These are phyloP conservation scores for Diogma glabrata DNA, from an alignment of 2,888 invertebrate species.

Conservation along the genomic window DNA sequence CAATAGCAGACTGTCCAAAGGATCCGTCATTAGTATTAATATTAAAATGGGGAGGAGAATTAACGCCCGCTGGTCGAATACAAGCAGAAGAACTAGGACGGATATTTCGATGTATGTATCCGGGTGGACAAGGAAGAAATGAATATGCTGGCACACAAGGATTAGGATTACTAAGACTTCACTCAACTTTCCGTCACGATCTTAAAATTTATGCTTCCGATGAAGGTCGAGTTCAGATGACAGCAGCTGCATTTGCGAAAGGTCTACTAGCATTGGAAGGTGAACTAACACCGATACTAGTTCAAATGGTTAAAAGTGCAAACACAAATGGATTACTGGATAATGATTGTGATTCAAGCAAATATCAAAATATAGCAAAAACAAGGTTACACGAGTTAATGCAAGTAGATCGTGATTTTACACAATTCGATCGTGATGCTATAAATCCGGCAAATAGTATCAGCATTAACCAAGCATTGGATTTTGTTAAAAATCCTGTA, in stretches of 20 bases:
- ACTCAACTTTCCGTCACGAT: constrained; percentile 98
- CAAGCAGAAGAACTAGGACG: constrained; percentile 96
- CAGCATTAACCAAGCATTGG: constrained; percentile 82
- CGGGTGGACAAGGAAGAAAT: constrained; percentile 89
- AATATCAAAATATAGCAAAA: constrained; percentile 92
- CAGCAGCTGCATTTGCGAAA: constrained; percentile 98
- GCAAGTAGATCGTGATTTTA: constrained; percentile 82
- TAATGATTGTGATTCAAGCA: constrained; percentile 95
- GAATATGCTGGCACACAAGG: constrained; percentile 92
- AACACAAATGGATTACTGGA: constrained; percentile 97
- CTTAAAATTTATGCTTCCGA: constrained; percentile 99
- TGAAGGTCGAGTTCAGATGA: constrained; percentile 99
- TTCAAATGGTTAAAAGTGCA: constrained; percentile 99
- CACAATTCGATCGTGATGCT: constrained; percentile 67
- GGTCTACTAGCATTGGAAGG: constrained; percentile 95
- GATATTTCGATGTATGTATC: constrained; percentile 99
- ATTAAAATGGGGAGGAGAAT: constrained; percentile 98
- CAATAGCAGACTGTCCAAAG: constrained; percentile 61
- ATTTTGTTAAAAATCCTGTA: constrained; percentile 92
- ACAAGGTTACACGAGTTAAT: constrained; percentile 85
- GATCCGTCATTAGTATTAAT: constrained; percentile 94
- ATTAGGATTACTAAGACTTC: constrained; percentile 80
- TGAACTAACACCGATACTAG: constrained; percentile 94
- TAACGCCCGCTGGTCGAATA: constrained; percentile 94
- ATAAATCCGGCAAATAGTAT: constrained; percentile 89